Evolutionary conservation across 2,113 vertebrate genomes (phyloP), one percentile per base, ranked within the genome.

Genomic region (Egretta garzetta): DNA sequence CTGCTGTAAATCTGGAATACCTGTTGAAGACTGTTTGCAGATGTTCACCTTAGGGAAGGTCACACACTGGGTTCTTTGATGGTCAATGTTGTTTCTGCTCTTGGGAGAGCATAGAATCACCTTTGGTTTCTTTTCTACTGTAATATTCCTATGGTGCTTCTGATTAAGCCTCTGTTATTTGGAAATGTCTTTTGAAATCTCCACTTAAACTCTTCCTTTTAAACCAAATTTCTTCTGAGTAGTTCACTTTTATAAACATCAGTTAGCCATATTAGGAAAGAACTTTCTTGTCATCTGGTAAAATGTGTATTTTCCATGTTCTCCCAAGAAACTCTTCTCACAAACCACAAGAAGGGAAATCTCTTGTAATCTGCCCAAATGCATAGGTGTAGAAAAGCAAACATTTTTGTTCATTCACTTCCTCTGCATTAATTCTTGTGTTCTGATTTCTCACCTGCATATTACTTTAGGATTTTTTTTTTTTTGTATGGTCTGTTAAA

Each of bases 401-500:
- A 1, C 2, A 1, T 26, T 81, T 71, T 30, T 77, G 13, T 59
- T 73, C 3, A 3, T 59, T 49, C 32, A 6, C 60, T 62, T 84
- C 22, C 39, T 30, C 89, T 79, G 52, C 77, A 12, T 96, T 35
- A 92, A 68, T 53, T 68, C 49, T 47, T 14, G 1, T 10, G 6
- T 56, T 62, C 63, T 30, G 8, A 19, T 79, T 90, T 82, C 76
- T 96, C 27, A 60, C 17, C 35, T 66, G 55, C 15, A 9, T 14
- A 8, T 16, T 7, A 17, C 14, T 64, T 43, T 4, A 20, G 55
- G 23, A 4, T 41, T 18, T 26, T 64, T 64, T 20, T 59, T 56
- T 16, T 27, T n/a, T 28, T 8, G 33, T 43, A 21, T 1, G 0
- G 4, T 12, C 17, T 21, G 20, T 19, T 67, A 5, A 35, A 33